Percentiles rank a stretch among this genome's conserved stretches.
Conservation (phyloP, 2,113 vertebrate genomes). For the Periophthalmus modestus region DNA sequence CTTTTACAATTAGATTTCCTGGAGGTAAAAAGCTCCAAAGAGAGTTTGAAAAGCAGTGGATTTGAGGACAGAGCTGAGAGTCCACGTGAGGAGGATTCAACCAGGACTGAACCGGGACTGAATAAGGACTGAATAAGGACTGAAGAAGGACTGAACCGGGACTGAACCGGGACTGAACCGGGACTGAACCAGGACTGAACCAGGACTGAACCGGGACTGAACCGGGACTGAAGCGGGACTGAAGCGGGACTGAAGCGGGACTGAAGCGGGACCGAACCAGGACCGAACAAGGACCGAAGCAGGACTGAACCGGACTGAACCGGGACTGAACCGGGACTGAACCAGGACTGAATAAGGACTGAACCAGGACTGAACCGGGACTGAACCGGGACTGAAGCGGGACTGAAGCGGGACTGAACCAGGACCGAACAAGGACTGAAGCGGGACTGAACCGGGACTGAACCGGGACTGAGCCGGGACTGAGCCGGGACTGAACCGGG, state of each 20-base stretch:
- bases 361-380: not conserved
- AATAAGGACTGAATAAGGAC: not conserved
- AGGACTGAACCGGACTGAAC: not conserved
- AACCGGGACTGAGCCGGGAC: not conserved
- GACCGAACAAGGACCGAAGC: too few relatives aligned
- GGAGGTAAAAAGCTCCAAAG: not conserved
- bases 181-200: not conserved
- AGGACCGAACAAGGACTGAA: not conserved
- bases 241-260: not conserved
- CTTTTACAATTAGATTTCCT: not conserved
- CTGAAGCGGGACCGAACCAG: too few relatives aligned
- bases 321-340: not conserved
- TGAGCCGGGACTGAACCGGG: not conserved
- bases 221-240: not conserved
- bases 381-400: not conserved
- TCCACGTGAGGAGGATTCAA: slow-evolving; percentile 2
- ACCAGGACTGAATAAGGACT: not conserved
- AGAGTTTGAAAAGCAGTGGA: not conserved
- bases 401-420: not conserved
- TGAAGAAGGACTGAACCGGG: not conserved
- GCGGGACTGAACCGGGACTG: not conserved
- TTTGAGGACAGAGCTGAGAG: not conserved
- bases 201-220: not conserved
- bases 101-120: not conserved
- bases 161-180: not conserved